These are phyloP conservation scores for Probaryconus sp. DNA, from an alignment of 1,140 invertebrate genomes.

Conservation along the genomic window DNA sequence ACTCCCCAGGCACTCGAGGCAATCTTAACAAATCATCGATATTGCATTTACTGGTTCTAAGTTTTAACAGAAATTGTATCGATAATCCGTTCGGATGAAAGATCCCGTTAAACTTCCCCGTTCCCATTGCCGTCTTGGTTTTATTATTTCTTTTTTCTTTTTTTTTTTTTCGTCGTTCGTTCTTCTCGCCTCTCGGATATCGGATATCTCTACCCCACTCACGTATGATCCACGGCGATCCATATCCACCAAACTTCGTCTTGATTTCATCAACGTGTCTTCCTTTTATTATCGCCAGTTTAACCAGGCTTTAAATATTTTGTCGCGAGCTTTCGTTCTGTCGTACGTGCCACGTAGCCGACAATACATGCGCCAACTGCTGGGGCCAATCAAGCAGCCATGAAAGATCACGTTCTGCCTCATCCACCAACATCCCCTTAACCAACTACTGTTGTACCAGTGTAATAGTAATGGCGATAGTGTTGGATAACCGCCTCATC, in stretches of 20 bases:
- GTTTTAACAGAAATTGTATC: too few relatives aligned
- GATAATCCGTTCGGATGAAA: too few relatives aligned
- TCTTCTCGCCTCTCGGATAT: constrained; percentile 24
- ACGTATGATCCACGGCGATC: constrained; percentile 45
- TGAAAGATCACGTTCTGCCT: constrained; percentile 79
- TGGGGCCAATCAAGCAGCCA: constrained; percentile 75
- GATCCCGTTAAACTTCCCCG: too few relatives aligned
- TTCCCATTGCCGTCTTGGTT: not conserved
- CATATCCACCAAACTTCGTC: constrained; percentile 68
- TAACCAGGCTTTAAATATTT: constrained; percentile 73
- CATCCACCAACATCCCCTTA: too few relatives aligned
- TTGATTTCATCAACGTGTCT: constrained; percentile 78
- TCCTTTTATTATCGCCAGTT: constrained; percentile 74
- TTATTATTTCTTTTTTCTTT: constrained; percentile 9
- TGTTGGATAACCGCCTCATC: constrained; percentile 50
- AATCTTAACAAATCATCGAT: too few relatives aligned
- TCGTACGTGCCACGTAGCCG: not conserved
- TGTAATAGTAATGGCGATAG: constrained; percentile 37
- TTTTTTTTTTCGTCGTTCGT: constrained; percentile 6
- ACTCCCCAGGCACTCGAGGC: too few relatives aligned
- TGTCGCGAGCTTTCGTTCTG: constrained; percentile 49
- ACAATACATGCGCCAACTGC: constrained; percentile 64
- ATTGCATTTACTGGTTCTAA: too few relatives aligned
- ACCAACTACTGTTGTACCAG: constrained; percentile 41
- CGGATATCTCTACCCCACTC: constrained; percentile 46